Percentiles rank a stretch among this genome's conserved stretches.
phyloP scores from a whole-genome alignment of 2,113 vertebrate species.

The Sylvietta virens region DNA sequence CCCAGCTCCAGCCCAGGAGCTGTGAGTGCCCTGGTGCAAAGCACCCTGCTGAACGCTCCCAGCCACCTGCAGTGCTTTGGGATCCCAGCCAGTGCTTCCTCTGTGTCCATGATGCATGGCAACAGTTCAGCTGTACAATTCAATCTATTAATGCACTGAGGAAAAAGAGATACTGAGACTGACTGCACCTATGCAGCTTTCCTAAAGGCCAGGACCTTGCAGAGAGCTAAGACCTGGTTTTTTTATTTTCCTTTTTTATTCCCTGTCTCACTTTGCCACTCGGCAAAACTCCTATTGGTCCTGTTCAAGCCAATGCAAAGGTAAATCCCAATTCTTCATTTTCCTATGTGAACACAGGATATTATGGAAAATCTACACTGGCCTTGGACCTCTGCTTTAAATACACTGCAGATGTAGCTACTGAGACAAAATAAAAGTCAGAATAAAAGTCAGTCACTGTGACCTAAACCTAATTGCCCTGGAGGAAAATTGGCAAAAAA shows the following conservation, averaged over 20 bases:
- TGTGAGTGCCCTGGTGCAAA: neutral
- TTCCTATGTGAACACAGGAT: neutral
- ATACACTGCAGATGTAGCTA: neutral
- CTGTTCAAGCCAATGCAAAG: neutral
- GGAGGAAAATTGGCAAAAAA: neutral
- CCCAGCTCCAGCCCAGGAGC: neutral
- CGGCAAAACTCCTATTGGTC: neutral
- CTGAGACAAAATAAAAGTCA: neutral
- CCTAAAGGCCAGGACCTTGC: neutral
- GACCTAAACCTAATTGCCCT: neutral
- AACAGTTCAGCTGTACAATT: neutral
- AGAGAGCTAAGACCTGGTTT: neutral
- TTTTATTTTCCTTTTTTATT: neutral
- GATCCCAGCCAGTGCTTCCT: neutral
- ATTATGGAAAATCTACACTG: neutral
- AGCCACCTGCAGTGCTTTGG: neutral
- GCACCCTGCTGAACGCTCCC: neutral
- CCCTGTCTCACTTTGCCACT: neutral
- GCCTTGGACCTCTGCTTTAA: neutral
- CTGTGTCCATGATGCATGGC: neutral
- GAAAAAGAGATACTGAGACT: neutral
- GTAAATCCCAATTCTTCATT: neutral
- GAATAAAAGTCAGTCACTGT: neutral
- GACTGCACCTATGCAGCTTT: neutral
- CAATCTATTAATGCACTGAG: neutral